Percentiles rank a stretch among this genome's conserved stretches.
Evolutionary conservation across 2,113 vertebrate genomes (phyloP).

Genomic region (Hemiprocne comata): DNA sequence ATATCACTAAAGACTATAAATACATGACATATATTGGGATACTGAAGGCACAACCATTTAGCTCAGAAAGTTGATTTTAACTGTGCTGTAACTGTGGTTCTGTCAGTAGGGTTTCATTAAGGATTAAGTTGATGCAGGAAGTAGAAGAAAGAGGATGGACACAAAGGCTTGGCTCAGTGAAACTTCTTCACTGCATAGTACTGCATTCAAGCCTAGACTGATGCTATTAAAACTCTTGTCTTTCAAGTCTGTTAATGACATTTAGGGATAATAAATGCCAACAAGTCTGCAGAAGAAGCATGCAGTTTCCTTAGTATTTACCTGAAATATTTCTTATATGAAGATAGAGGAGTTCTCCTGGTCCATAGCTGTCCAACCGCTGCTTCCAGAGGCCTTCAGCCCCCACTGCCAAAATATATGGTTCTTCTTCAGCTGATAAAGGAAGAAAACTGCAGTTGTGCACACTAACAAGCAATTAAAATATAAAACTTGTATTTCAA

Average conservation of each 20-base stretch:
- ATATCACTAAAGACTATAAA: neutral
- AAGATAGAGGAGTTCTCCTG: constrained; percentile 59
- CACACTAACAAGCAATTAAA: neutral
- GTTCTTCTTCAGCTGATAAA: constrained; percentile 68
- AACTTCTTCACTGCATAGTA: neutral
- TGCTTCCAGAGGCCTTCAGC: constrained; percentile 78
- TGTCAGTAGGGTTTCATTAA: neutral
- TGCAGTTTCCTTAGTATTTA: constrained; percentile 17
- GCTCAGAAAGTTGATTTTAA: neutral
- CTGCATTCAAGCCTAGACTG: neutral
- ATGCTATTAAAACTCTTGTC: neutral
- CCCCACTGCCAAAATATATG: constrained; percentile 70
- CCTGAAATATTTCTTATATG: constrained; percentile 73
- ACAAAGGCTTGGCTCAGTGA: neutral
- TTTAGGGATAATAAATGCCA: neutral
- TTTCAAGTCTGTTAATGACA: neutral
- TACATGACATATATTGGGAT: neutral
- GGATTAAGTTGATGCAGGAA: neutral
- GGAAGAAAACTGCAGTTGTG: neutral
- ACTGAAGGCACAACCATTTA: neutral
- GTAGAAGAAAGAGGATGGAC: neutral
- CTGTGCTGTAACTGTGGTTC: neutral
- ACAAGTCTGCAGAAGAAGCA: neutral
- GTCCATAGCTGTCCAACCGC: constrained; percentile 66
- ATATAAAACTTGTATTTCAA: neutral